Percentiles rank a stretch among this genome's conserved stretches.
Evolutionary conservation across 2,797 vertebrate genomes (phyloP).

Genomic region (Onychomys leucogaster): DNA sequence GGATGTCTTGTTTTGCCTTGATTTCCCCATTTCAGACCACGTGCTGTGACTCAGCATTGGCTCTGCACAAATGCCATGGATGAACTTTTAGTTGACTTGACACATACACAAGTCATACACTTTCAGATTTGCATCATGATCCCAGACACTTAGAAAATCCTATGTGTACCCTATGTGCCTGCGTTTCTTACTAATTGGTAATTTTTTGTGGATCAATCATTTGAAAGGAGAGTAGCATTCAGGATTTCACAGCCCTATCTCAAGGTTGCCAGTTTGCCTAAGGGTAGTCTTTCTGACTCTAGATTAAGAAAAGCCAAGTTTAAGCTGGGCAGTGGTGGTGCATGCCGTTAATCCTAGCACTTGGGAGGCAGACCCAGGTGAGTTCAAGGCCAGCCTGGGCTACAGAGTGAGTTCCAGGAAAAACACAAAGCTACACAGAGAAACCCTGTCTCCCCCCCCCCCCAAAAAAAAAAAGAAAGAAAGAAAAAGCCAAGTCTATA

Average conservation of each 20-base stretch:
- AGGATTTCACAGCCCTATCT: neutral
- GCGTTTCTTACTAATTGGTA: neutral
- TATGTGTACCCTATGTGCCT: neutral
- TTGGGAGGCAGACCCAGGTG: no score
- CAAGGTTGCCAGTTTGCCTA: neutral
- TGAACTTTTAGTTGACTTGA: neutral
- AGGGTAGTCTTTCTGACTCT: neutral
- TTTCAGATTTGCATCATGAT: neutral
- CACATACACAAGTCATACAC: fast-evolving
- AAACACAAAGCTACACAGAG: no score
- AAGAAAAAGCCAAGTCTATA: no score
- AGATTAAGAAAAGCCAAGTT: neutral
- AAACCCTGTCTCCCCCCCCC: no score
- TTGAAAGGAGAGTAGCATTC: neutral
- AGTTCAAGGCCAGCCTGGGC: no score
- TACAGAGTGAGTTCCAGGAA: no score
- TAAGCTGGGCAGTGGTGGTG: no score
- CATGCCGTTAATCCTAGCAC: no score
- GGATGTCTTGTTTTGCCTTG: fast-evolving
- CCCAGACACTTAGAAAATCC: neutral
- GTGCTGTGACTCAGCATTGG: no score
- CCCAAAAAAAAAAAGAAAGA: no score
- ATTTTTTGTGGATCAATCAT: neutral
- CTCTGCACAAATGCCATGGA: neutral
- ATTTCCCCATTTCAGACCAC: neutral